These are phyloP conservation scores for Corvus hawaiiensis DNA, from an alignment of 2,113 vertebrate genomes.

Conservation along the genomic window DNA sequence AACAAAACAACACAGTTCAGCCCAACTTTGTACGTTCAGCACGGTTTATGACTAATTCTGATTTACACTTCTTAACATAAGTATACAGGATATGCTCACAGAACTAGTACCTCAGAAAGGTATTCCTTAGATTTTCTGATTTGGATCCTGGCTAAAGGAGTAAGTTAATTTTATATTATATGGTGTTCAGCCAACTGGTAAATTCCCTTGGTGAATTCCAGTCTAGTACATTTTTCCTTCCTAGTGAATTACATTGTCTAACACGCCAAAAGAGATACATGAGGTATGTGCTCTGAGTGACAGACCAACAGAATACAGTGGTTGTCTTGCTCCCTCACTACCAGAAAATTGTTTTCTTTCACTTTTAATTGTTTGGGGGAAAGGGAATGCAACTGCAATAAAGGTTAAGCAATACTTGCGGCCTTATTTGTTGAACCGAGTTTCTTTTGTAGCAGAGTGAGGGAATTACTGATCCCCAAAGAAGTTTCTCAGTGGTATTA, in stretches of 20 bases:
- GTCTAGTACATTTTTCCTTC: background rate
- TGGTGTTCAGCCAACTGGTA: background rate
- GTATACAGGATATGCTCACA: background rate
- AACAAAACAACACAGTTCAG: background rate
- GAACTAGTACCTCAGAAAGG: background rate
- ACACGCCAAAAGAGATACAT: background rate
- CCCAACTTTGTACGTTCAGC: background rate
- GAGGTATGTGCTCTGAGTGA: background rate
- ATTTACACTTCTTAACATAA: background rate
- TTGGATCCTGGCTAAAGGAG: background rate
- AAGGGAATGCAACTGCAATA: background rate
- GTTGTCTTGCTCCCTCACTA: background rate
- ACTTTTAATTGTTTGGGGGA: slow-evolving; percentile 9
- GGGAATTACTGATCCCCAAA: background rate
- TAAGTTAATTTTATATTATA: background rate
- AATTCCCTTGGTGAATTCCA: background rate
- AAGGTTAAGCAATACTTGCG: background rate
- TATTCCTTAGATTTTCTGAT: background rate
- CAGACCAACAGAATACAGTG: background rate
- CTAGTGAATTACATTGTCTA: background rate
- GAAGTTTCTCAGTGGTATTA: background rate
- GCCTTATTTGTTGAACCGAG: background rate
- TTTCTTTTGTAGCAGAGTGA: background rate
- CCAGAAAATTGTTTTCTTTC: background rate
- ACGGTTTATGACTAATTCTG: background rate